phyloP scores from a whole-genome alignment of 2,113 vertebrate species.

The Pseudorectes ferrugineus region DNA sequence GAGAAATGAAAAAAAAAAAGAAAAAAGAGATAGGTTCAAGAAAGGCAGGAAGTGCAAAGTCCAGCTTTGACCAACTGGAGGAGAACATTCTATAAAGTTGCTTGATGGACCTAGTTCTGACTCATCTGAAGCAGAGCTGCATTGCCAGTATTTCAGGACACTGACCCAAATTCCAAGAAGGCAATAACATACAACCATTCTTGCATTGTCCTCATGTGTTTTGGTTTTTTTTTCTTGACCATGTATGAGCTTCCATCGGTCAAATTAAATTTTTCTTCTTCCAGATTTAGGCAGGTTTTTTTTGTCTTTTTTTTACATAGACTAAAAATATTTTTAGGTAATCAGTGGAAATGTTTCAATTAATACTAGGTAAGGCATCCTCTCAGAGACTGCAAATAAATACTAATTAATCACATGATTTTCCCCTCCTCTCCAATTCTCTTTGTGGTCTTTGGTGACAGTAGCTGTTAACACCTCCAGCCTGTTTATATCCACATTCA shows the following conservation, averaged over 20 bases:
- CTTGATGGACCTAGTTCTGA: background rate
- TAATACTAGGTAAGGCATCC: background rate
- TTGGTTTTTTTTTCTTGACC: background rate
- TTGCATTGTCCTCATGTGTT: background rate
- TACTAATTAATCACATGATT: background rate
- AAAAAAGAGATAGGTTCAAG: background rate
- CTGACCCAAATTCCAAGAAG: background rate
- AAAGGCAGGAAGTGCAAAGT: background rate
- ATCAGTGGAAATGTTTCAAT: background rate
- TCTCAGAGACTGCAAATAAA: background rate
- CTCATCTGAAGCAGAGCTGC: background rate
- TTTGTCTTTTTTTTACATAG: background rate
- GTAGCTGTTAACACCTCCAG: background rate
- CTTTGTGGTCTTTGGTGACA: background rate
- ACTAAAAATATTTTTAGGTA: background rate
- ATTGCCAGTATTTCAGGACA: background rate
- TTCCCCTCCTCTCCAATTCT: background rate
- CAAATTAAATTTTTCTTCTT: background rate
- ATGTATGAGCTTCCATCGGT: background rate
- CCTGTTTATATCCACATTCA: background rate
- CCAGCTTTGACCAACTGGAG: background rate
- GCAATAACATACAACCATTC: background rate
- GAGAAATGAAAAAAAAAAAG: background rate
- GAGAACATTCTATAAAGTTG: background rate
- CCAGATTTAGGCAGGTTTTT: background rate